Base-by-base conservation (phyloP, 2,797 vertebrate species). In the Phaenicophaeus curvirostris region DNA sequence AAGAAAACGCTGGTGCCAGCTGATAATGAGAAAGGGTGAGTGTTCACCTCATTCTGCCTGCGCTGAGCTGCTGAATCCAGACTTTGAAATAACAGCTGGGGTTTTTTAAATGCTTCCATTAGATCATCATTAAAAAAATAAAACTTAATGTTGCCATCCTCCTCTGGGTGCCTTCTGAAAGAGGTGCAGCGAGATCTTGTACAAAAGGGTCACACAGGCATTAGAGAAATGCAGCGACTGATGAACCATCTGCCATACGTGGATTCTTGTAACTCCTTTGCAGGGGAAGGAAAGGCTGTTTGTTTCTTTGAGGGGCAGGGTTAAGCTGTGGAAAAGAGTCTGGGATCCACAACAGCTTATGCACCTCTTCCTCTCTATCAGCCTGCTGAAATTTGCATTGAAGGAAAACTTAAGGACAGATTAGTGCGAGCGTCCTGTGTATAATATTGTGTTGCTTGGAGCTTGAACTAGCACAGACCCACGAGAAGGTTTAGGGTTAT, bases 11-110 rank as follows among this genome's bases (percentile, higher is more conserved):
- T 99, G 23, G 95, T 99, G 88, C 99, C 99, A 53, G 99, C 99
- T 71, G 99, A 99, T 69, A 99, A 99, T 19, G 99, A 99, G 95
- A 99, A 98, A 93, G 99, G 99, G 99, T 99, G 81, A 96, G 98
- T 78, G 30, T 61, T 46, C 31, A 3, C 28, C 67, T 75, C 30
- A 16, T 71, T 44, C 71, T 62, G 35, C 16, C 1, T 8, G 6
- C 24, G 8, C 62, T 55, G 51, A 78, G 51, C 68, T 90, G 42
- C 55, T 73, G 14, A 30, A 21, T 16, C 61, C 42, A 61, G 7
- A 15, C 61, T 79, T 57, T 33, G 71, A 68, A 89, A 16, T 58
- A 59, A 27, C 7, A 19, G 13, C 42, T 51, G 1, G 2, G 1
- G 39, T 39, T 39, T 39, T 81, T 48, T 54, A n/a, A 58, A 54